These are phyloP conservation scores for Omphaloscelis lunosa DNA, from an alignment of 2,888 invertebrate genomes.

Conservation along the genomic window DNA sequence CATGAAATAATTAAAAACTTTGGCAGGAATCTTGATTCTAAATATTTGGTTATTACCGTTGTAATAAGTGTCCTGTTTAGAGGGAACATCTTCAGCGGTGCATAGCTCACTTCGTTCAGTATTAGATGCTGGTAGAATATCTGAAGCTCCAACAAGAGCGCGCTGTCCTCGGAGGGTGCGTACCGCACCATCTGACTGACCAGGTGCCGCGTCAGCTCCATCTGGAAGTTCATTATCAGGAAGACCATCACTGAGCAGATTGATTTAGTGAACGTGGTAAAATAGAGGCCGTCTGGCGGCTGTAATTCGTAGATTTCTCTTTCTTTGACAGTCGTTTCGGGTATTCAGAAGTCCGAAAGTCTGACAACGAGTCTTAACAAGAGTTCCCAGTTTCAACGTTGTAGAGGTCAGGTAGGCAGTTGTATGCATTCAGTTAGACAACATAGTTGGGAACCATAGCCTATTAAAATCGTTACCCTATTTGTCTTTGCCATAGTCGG, in stretches of 20 bases:
- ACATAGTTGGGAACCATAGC: not conserved
- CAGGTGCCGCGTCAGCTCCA: conserved; percentile 47
- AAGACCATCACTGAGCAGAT: not conserved
- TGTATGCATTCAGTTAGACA: not conserved
- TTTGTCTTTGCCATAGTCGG: no score
- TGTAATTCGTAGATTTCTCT: no score
- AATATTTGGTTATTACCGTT: conserved; percentile 36
- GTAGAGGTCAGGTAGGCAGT: not conserved
- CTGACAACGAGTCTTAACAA: not conserved
- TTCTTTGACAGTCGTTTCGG: not conserved
- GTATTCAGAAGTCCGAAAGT: not conserved
- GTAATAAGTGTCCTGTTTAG: conserved; percentile 55
- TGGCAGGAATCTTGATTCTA: not conserved
- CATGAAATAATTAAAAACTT: no score
- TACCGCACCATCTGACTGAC: conserved; percentile 54
- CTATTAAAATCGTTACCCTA: no score
- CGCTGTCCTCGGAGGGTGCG: conserved; percentile 15
- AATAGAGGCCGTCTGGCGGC: not conserved
- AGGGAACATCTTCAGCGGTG: conserved; percentile 61
- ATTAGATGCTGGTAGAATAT: conserved; percentile 57
- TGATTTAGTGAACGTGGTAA: not conserved
- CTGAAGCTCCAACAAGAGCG: conserved; percentile 48
- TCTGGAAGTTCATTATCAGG: conserved; percentile 27
- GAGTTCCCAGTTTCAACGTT: not conserved
- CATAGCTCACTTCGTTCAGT: conserved; percentile 52